Evolutionary conservation across 2,113 vertebrate species (phyloP).

Genomic region (Corythornis madagascariensis): DNA sequence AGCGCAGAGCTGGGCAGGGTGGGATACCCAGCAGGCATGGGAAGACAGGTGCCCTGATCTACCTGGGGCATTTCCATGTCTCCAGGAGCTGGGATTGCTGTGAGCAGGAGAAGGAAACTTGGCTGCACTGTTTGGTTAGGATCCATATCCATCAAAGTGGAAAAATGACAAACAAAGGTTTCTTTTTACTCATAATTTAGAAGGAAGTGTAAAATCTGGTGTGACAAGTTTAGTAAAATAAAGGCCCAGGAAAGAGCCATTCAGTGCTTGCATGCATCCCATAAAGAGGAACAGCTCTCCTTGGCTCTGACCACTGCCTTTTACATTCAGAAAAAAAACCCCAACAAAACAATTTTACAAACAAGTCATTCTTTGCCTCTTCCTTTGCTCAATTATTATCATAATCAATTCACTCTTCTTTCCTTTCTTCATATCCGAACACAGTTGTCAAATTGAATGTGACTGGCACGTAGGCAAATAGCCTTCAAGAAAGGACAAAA

Average conservation of each 20-base stretch:
- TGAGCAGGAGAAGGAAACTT: neutral
- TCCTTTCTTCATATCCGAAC: neutral
- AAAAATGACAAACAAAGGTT: slow-evolving; percentile 56
- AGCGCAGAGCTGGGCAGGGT: neutral
- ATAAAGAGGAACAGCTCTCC: neutral
- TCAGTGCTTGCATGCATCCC: neutral
- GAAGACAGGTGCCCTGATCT: neutral
- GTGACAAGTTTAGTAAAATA: slow-evolving; percentile 55
- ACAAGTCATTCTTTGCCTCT: neutral
- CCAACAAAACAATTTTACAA: neutral
- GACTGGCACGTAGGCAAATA: neutral
- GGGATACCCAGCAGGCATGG: neutral
- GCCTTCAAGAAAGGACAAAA: neutral
- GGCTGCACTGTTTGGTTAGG: neutral
- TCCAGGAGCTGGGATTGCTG: neutral
- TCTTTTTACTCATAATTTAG: slow-evolving; percentile 51
- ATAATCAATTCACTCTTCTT: neutral
- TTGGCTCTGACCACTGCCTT: neutral
- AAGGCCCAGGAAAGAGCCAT: neutral
- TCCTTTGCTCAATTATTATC: neutral
- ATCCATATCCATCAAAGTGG: slow-evolving; percentile 5
- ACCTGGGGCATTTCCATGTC: neutral
- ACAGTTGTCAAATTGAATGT: neutral
- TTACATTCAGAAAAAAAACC: neutral
- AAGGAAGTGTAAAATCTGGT: slow-evolving; percentile 62